A percentile compares a stretch with the other conserved stretches of the same genome.
Conservation (phyloP, 2,797 vertebrate genomes). For the Distichodus sexfasciatus region DNA sequence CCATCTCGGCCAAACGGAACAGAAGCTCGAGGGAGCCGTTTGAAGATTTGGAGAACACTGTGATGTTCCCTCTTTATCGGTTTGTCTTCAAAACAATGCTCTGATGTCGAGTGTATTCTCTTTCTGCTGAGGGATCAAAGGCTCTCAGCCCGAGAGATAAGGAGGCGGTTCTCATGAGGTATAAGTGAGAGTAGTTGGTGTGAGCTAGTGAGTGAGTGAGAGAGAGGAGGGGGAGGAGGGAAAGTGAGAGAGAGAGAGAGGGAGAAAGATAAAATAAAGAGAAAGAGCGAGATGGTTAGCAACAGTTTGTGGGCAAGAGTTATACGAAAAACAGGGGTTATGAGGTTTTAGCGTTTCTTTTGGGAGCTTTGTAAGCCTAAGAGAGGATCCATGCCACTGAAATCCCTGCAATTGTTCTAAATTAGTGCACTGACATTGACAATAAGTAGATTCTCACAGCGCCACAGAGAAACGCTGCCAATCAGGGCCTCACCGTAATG, state of each 20-base stretch:
- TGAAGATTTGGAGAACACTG: slow-evolving; percentile 12
- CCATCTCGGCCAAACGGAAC: neutral
- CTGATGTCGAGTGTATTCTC: slow-evolving; percentile 14
- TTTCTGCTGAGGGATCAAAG: slow-evolving; percentile 4
- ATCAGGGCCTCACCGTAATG: slow-evolving; percentile 49
- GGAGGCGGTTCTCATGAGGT: slow-evolving; percentile 21
- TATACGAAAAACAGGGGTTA: slow-evolving; percentile 52
- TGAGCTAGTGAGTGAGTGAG: neutral
- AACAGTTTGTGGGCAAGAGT: neutral
- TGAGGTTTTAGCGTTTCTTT: slow-evolving; percentile 47
- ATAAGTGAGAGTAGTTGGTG: slow-evolving; percentile 22
- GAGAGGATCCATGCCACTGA: slow-evolving; percentile 44
- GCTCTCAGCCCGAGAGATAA: neutral
- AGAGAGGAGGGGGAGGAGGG: neutral
- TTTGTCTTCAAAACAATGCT: slow-evolving; percentile 23
- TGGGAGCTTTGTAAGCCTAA: slow-evolving; percentile 45
- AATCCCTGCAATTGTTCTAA: slow-evolving; percentile 68
- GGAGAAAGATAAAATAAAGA: slow-evolving; percentile 15
- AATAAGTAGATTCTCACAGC: slow-evolving; percentile 66
- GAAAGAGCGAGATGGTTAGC: slow-evolving; percentile 1
- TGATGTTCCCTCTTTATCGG: slow-evolving; percentile 14
- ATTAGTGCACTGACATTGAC: slow-evolving; percentile 70
- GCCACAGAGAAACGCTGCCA: slow-evolving; percentile 41
- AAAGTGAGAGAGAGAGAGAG: neutral
- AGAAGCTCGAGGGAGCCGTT: slow-evolving; percentile 7